A percentile compares a stretch with the other conserved stretches of the same genome.
Conservation (phyloP, 30 jellyfish, hydroid and myxozoan genomes). For the Morbakka virulenta region DNA sequence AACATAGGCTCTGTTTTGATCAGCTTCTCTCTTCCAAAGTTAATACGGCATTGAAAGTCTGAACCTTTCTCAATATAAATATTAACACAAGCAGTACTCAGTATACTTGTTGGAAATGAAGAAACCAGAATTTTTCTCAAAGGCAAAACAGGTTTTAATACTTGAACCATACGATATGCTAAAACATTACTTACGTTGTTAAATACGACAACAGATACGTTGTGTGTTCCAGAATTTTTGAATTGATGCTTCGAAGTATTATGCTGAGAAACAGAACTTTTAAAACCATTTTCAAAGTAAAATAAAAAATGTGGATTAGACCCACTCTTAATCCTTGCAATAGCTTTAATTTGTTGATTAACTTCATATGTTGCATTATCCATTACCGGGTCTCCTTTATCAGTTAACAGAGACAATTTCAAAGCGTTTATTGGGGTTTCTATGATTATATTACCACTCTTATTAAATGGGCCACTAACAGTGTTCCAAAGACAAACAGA, state of each 20-base stretch:
- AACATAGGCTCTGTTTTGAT: neutral
- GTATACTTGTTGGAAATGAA: neutral
- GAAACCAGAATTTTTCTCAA: neutral
- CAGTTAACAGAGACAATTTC: neutral
- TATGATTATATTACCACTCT: neutral
- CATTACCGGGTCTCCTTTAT: neutral
- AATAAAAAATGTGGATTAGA: neutral
- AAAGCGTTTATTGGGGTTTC: neutral
- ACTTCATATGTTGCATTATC: neutral
- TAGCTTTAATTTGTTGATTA: neutral
- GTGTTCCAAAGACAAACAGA: neutral
- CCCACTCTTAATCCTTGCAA: neutral
- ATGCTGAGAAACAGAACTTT: neutral
- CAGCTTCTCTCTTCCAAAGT: neutral
- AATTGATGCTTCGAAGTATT: neutral
- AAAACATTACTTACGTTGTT: neutral
- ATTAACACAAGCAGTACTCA: neutral
- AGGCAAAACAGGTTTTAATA: neutral
- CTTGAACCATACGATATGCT: neutral
- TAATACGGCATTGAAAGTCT: neutral
- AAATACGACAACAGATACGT: neutral
- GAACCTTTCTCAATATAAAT: neutral
- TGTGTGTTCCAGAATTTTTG: neutral
- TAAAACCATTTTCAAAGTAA: neutral
- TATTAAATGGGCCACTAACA: neutral